A percentile compares a stretch with the other conserved stretches of the same genome.
Evolutionary conservation across 2,797 vertebrate species (phyloP).

Genomic region (Geotrypetes seraphini): DNA sequence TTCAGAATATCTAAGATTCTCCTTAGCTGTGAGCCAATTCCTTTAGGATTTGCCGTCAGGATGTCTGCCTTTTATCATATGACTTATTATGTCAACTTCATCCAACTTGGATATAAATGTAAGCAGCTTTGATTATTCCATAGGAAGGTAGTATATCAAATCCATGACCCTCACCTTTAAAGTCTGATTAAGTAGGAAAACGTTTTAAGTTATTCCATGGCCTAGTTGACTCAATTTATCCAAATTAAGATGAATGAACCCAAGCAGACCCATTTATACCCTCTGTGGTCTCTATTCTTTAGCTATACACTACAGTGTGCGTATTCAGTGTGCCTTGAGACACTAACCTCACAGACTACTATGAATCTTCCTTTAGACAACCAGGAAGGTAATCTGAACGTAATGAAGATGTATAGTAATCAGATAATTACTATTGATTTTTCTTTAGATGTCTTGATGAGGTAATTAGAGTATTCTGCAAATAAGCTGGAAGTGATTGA

Average conservation of each 20-base stretch:
- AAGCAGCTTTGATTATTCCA: too few relatives aligned
- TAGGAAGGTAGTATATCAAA: too few relatives aligned
- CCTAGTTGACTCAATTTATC: too few relatives aligned
- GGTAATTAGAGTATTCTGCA: constrained; percentile 48
- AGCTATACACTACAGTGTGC: accelerated
- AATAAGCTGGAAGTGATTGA: constrained; percentile 49
- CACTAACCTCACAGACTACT: constrained; percentile 22
- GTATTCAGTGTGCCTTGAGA: constrained; percentile 10
- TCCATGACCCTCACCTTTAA: too few relatives aligned
- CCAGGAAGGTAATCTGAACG: constrained; percentile 41
- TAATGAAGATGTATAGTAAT: constrained; percentile 60
- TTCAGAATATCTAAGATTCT: too few relatives aligned
- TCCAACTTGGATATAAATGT: too few relatives aligned
- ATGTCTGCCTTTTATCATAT: too few relatives aligned
- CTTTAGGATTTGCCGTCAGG: too few relatives aligned
- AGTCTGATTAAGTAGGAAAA: too few relatives aligned
- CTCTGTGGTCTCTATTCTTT: constrained; percentile 3
- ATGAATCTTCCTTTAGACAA: constrained; percentile 31
- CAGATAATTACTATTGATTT: constrained; percentile 59
- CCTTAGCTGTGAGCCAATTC: too few relatives aligned
- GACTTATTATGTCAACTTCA: too few relatives aligned
- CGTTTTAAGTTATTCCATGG: too few relatives aligned
- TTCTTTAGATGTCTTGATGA: constrained; percentile 51
- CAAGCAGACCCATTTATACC: not conserved
- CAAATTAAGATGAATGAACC: not conserved